Evolutionary conservation across 53 echinoderm and acorn worm species (phyloP).

Genomic region (Actinopyga echinites): DNA sequence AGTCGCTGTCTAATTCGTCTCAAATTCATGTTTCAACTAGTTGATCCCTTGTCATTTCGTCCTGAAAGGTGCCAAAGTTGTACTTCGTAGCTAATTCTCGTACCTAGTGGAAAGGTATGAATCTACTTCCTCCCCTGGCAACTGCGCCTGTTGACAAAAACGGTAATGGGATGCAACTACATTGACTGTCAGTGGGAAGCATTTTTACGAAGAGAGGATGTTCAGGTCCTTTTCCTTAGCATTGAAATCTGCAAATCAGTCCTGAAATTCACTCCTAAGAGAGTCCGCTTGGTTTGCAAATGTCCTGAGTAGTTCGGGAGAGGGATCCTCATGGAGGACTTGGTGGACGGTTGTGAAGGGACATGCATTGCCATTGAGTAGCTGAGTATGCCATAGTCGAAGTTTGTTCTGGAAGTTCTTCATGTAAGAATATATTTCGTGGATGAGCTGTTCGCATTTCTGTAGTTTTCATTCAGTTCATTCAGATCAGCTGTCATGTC

Average conservation of each 20-base stretch:
- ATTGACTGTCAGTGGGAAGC: no score
- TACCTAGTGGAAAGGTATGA: no score
- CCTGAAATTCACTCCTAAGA: not conserved
- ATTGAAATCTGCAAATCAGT: not conserved
- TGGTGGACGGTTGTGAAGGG: not conserved
- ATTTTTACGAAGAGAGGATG: not conserved
- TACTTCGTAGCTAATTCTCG: no score
- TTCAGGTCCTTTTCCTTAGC: not conserved
- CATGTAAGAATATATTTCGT: not conserved
- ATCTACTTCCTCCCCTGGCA: no score
- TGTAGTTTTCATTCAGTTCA: slow-evolving; percentile 12
- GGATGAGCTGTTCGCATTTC: slow-evolving; percentile 9
- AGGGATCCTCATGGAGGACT: not conserved
- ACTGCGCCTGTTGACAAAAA: no score
- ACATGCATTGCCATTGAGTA: not conserved
- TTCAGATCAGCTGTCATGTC: not conserved
- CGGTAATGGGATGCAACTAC: no score
- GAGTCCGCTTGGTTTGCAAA: not conserved
- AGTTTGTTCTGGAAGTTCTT: not conserved
- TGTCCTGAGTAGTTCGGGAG: not conserved
- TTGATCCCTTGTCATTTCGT: no score
- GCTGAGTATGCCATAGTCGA: not conserved
- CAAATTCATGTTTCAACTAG: no score
- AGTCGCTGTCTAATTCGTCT: no score
- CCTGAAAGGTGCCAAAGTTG: no score